phyloP scores from a whole-genome alignment of 2,797 vertebrate genomes.

The Hyperoplus immaculatus region DNA sequence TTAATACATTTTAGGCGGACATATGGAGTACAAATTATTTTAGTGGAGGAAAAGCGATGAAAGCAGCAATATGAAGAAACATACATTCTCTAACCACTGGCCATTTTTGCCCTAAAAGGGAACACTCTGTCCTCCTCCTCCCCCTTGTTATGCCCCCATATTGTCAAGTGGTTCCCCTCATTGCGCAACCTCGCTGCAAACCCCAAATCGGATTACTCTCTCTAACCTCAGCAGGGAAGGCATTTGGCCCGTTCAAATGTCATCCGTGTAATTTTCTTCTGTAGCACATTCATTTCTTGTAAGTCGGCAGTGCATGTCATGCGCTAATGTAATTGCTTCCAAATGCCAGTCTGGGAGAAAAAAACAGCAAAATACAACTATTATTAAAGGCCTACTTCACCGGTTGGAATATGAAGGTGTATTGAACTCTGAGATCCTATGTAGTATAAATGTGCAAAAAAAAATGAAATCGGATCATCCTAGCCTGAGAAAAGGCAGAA shows the following conservation, averaged over 20 bases:
- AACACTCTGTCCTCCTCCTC: conserved; percentile 42
- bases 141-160: conserved; percentile 59
- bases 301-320: conserved; percentile 49
- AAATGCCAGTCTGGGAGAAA: conserved; percentile 31
- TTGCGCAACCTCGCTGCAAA: conserved; percentile 72
- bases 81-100: conserved; percentile 12
- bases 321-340: conserved; percentile 35
- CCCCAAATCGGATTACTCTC: conserved; percentile 74
- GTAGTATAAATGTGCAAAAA: too few relatives aligned
- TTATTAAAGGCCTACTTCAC: too few relatives aligned
- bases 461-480: too few relatives aligned
- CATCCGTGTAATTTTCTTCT: conserved; percentile 65
- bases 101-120: conserved; percentile 26
- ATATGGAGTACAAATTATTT: neutral
- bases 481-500: too few relatives aligned
- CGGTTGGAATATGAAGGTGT: too few relatives aligned
- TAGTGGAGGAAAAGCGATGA: neutral
- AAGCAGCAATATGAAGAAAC: neutral
- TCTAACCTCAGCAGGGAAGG: conserved; percentile 65
- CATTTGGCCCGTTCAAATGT: conserved; percentile 77
- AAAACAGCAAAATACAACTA: neutral
- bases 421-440: too few relatives aligned
- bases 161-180: conserved; percentile 67
- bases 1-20: neutral
- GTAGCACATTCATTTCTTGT: conserved; percentile 60